Percentiles rank a stretch among this genome's conserved stretches.
Evolutionary conservation across 2,797 vertebrate species (phyloP).

Genomic region (Nothura maculosa): DNA sequence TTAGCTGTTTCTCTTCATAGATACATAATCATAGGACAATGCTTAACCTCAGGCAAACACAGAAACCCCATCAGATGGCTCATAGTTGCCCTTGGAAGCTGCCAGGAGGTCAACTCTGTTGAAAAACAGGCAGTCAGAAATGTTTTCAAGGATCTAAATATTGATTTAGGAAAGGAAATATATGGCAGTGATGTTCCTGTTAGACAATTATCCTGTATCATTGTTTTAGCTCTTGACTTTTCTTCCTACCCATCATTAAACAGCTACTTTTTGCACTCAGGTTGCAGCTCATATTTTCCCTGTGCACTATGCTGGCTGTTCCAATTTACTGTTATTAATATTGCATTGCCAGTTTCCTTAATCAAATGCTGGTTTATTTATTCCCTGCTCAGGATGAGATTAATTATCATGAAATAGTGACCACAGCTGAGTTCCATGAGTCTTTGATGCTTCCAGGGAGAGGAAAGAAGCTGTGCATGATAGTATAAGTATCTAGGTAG

Average conservation of each 20-base stretch:
- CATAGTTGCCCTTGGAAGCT: background rate
- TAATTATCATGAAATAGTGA: background rate
- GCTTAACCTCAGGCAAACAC: background rate
- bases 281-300: background rate
- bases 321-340: constrained; percentile 7
- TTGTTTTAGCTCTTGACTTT: background rate
- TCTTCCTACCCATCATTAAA: background rate
- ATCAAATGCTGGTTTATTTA: background rate
- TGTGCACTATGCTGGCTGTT: background rate
- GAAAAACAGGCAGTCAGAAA: background rate
- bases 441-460: background rate
- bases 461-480: background rate
- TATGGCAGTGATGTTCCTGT: background rate
- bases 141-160: background rate
- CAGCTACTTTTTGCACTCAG: background rate
- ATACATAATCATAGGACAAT: fast-evolving
- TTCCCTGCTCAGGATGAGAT: background rate
- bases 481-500: background rate
- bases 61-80: background rate
- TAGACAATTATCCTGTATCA: background rate
- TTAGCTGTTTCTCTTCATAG: background rate
- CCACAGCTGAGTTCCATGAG: background rate
- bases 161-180: background rate
- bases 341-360: background rate
- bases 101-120: background rate